Evolutionary conservation across 2,888 invertebrate genomes (phyloP).

Genomic region (Zonitis immaculata): DNA sequence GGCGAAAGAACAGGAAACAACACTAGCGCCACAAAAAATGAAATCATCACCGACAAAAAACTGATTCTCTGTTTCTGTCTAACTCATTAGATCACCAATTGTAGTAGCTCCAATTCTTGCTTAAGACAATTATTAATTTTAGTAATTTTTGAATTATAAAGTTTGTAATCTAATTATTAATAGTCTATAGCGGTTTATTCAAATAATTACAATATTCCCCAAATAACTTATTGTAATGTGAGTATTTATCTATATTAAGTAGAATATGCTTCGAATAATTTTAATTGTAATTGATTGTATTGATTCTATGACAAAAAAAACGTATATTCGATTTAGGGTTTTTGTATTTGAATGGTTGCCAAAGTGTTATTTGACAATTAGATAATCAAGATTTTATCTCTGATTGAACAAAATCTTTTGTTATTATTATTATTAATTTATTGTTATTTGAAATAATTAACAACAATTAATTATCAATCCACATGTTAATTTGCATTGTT

Average conservation of each 20-base stretch:
- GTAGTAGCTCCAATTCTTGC: not conserved
- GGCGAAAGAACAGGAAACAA: slow-evolving; percentile 5
- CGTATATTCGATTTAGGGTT: slow-evolving; percentile 4
- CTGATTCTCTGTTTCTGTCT: not conserved
- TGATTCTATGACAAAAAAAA: not conserved
- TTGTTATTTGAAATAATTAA: slow-evolving; percentile 5
- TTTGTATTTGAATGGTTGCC: not conserved
- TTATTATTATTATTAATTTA: slow-evolving; percentile 8
- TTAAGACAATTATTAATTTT: not conserved
- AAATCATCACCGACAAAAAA: not conserved
- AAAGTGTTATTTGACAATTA: slow-evolving; percentile 1
- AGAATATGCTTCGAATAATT: not conserved
- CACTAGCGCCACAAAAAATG: slow-evolving; percentile 11
- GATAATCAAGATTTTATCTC: not conserved
- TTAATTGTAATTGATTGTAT: no score
- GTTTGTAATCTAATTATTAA: not conserved
- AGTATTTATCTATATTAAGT: not conserved
- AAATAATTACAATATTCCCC: not conserved
- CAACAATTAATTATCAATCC: slow-evolving; percentile 18
- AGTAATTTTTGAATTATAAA: not conserved
- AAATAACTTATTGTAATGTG: not conserved
- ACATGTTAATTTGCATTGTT: slow-evolving; percentile 35
- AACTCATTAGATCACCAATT: not conserved
- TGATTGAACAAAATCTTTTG: slow-evolving; percentile 4
- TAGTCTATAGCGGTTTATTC: not conserved